phyloP scores from a whole-genome alignment of 2,888 invertebrate genomes.

The Mycalesis mineus region DNA sequence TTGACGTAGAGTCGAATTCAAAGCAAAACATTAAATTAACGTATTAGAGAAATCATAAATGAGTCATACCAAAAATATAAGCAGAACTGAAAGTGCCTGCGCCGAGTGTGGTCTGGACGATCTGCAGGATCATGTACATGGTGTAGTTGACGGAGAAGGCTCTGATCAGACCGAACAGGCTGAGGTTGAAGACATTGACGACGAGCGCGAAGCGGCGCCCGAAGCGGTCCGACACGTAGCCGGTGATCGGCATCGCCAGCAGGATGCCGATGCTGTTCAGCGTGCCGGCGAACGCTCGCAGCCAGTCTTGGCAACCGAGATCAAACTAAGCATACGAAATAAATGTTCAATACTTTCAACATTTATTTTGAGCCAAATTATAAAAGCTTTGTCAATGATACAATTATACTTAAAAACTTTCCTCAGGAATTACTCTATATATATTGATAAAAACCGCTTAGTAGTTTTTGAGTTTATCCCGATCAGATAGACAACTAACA shows the following conservation, averaged over 20 bases:
- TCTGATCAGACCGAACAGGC: constrained; percentile 55
- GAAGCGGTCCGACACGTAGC: constrained; percentile 82
- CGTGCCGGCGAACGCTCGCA: constrained; percentile 84
- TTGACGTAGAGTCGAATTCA: no score
- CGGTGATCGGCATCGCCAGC: constrained; percentile 82
- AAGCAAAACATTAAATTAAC: no score
- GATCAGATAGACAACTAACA: no score
- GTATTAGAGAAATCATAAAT: no score
- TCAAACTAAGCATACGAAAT: constrained; percentile 79
- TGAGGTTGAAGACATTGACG: constrained; percentile 52
- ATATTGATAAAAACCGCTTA: no score
- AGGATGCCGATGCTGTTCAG: constrained; percentile 83
- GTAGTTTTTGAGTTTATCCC: no score
- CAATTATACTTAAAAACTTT: no score
- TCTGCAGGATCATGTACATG: constrained; percentile 61
- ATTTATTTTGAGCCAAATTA: no score
- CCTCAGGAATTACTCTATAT: no score
- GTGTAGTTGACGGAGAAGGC: constrained; percentile 73
- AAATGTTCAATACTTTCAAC: no score
- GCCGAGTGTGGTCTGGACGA: constrained; percentile 59
- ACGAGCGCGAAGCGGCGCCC: constrained; percentile 74
- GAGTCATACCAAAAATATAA: constrained; percentile 40
- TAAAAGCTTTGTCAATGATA: no score
- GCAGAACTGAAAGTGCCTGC: constrained; percentile 64
- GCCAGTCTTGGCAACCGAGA: constrained; percentile 83